These are phyloP conservation scores for Nerophis lumbriciformis DNA, from an alignment of 2,113 vertebrate genomes.

Conservation along the genomic window DNA sequence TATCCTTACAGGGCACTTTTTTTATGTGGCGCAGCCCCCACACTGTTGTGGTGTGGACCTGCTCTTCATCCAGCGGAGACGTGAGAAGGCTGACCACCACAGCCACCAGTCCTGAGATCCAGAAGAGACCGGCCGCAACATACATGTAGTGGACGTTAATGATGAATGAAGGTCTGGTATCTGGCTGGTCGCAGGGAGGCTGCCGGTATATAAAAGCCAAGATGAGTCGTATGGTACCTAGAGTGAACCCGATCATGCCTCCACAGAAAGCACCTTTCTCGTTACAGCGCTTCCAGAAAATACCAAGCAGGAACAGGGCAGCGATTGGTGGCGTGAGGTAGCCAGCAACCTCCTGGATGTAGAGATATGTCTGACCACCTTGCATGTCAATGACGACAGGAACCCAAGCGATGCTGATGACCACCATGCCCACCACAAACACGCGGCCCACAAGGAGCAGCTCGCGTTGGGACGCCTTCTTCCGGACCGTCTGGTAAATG, in stretches of 20 bases:
- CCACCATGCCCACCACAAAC: conserved; percentile 93
- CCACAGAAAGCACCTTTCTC: conserved; percentile 94
- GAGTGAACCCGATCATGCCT: conserved; percentile 85
- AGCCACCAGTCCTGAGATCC: conserved; percentile 85
- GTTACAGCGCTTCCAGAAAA: conserved; percentile 95
- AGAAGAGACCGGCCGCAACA: conserved; percentile 86
- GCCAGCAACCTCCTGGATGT: conserved; percentile 96
- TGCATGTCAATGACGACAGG: conserved; percentile 98
- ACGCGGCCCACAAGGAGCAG: conserved; percentile 87
- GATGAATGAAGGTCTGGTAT: conserved; percentile 85
- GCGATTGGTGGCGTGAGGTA: conserved; percentile 95
- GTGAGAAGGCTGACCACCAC: conserved; percentile 88
- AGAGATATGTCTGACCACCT: conserved; percentile 96
- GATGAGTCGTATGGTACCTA: conserved; percentile 80
- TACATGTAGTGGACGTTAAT: conserved; percentile 93
- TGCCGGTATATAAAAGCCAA: conserved; percentile 88
- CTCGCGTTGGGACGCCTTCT: conserved; percentile 80
- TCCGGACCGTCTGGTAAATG: conserved; percentile 85
- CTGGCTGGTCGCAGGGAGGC: conserved; percentile 86
- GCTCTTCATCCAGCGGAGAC: conserved; percentile 81
- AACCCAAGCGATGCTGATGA: conserved; percentile 94
- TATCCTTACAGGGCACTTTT: conserved; percentile 42
- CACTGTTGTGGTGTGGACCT: conserved; percentile 81
- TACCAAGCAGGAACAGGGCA: conserved; percentile 89
- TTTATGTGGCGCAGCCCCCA: conserved; percentile 78